phyloP scores from a whole-genome alignment of 2,888 invertebrate species.

The Sepiola atlantica region DNA sequence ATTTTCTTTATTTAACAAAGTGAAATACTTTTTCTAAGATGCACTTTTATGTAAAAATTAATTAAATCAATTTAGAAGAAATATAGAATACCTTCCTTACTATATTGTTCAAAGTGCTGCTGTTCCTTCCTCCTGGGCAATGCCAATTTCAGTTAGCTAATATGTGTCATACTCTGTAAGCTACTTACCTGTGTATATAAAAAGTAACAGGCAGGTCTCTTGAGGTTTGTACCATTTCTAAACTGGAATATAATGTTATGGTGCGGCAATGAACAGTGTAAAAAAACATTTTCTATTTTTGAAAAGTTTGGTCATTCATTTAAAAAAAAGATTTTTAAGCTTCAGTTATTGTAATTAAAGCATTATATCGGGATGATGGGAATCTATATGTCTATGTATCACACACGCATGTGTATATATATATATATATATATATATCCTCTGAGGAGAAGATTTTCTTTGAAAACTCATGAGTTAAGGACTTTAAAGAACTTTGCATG shows the following conservation, averaged over 20 bases:
- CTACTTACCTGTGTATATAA: neutral
- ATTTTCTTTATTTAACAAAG: too few relatives aligned
- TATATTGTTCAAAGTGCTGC: neutral
- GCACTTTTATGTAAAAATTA: too few relatives aligned
- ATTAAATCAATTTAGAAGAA: too few relatives aligned
- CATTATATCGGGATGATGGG: neutral
- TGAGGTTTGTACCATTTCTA: neutral
- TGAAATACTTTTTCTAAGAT: too few relatives aligned
- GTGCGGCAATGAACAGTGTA: neutral
- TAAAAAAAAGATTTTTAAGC: neutral
- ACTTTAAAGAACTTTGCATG: too few relatives aligned
- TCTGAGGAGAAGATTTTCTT: too few relatives aligned
- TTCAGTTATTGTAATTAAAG: neutral
- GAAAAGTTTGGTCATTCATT: neutral
- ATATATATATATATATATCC: too few relatives aligned
- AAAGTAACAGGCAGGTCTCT: neutral
- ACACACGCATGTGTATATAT: too few relatives aligned
- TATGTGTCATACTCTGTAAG: neutral
- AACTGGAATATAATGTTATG: neutral
- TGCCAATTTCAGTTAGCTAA: neutral
- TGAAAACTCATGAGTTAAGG: too few relatives aligned
- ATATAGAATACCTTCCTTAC: too few relatives aligned
- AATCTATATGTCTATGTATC: too few relatives aligned
- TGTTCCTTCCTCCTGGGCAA: neutral
- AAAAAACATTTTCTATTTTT: neutral